Evolutionary conservation across 2,797 vertebrate genomes (phyloP).

Genomic region (Macropus fuliginosus): DNA sequence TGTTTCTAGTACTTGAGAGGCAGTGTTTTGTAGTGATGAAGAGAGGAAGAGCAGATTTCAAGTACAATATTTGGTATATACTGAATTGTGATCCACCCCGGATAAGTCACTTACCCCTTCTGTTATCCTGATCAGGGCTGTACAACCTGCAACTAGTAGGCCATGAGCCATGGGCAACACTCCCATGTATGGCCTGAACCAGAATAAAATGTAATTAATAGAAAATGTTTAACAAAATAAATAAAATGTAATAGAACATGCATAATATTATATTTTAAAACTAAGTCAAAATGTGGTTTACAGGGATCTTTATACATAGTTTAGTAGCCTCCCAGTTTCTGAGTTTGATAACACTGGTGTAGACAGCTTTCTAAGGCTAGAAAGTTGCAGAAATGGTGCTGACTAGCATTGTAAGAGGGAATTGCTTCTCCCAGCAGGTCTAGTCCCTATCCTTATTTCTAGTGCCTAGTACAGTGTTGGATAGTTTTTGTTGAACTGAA

Average conservation of each 20-base stretch:
- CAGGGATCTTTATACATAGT: not conserved
- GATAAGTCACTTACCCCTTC: not conserved
- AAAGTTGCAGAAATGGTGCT: not conserved
- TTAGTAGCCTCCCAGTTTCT: not conserved
- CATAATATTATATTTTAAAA: not conserved
- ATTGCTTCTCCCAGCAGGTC: not conserved
- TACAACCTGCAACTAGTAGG: not conserved
- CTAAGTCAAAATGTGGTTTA: not conserved
- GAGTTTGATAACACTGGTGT: not conserved
- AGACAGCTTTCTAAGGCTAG: no score
- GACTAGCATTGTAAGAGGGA: not conserved
- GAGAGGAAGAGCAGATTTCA: not conserved
- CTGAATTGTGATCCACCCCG: not conserved
- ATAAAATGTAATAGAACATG: not conserved
- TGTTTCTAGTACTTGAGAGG: not conserved
- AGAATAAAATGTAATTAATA: not conserved
- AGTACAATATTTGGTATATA: not conserved
- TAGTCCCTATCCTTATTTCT: not conserved
- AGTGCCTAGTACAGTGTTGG: not conserved
- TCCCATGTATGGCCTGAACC: not conserved
- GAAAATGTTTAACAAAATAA: not conserved
- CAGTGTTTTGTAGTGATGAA: not conserved
- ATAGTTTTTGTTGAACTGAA: not conserved
- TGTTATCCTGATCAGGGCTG: not conserved
- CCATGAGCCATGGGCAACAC: not conserved